Evolutionary conservation across 2,113 vertebrate species (phyloP), one percentile per base, ranked within the genome.

Genomic region (Odobenus rosmarus): DNA sequence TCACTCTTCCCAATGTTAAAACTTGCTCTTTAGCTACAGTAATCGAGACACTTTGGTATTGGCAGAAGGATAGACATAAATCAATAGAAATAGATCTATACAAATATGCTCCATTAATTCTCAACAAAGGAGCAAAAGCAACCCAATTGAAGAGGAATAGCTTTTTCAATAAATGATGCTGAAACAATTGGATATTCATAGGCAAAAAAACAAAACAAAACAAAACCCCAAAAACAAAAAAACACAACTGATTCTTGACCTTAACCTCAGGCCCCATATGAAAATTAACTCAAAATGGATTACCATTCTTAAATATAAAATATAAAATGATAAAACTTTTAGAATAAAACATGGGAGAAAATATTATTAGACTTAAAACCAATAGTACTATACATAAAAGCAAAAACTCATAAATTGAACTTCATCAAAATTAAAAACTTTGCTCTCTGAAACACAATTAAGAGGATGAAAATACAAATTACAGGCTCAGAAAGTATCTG

Each of bases 261-360:
- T 61, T 49, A 64, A 69, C 9, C 13, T 71, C 53, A 83, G 46
- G 18, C 0, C 3, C 87, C 74, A 14, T 15, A 93, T 39, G n/a
- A 95, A 92, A 96, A 85, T 74, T 83, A 86, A 93, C 28, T 61
- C 49, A 92, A 61, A 76, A 28, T 42, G 18, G 3, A 46, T 81
- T 24, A 21, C 8, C 13, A 11, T 55, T 74, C 36, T 72, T 49
- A 89, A 49, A n/a, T 28, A 33, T 64, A 88, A 84, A 79, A 55
- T 81, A 42, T 46, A n/a, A 88, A 88, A 88, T 2, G 18, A 57
- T 79, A 16, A 46, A 42, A 76, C 3, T 53, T n/a, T 88, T 80
- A 55, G 59, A 83, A 53, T 51, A 83, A 88, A 84, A 72, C 26
- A 46, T n/a, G 33, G 28, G 8, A 93, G 51, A 94, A 33, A 18